A percentile compares a stretch with the other conserved stretches of the same genome.
phyloP scores from a whole-genome alignment of 2,113 vertebrate species.

The Pygoscelis adeliae region DNA sequence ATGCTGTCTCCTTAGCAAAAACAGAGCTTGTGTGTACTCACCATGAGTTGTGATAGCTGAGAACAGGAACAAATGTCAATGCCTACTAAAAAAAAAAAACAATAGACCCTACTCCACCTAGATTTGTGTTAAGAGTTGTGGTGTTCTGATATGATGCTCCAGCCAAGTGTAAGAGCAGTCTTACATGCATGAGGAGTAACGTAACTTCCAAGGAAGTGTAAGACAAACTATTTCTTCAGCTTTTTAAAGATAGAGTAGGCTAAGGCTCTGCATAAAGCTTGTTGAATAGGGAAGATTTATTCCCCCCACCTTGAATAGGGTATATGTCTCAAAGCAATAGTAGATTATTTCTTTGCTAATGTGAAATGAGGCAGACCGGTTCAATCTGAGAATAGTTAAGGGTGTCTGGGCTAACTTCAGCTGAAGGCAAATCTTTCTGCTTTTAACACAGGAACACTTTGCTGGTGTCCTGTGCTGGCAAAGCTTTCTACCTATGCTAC shows the following conservation, averaged over 20 bases:
- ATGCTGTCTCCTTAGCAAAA: neutral
- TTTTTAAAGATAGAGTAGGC: neutral
- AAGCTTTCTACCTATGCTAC: neutral
- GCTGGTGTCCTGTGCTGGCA: neutral
- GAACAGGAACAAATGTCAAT: neutral
- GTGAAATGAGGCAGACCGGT: neutral
- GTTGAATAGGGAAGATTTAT: neutral
- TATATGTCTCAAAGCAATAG: neutral
- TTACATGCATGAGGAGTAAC: neutral
- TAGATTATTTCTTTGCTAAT: neutral
- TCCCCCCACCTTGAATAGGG: fast-evolving
- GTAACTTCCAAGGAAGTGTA: neutral
- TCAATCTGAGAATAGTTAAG: neutral
- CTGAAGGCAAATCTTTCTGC: neutral
- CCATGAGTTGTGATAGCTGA: neutral
- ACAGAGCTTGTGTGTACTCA: neutral
- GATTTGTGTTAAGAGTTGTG: neutral
- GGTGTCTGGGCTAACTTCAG: neutral
- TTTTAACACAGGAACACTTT: neutral
- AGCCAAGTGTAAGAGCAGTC: neutral
- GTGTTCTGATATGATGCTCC: neutral
- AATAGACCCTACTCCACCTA: neutral
- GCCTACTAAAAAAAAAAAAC: neutral
- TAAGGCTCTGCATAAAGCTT: neutral
- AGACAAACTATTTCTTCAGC: neutral